Conservation (phyloP, 2,888 invertebrate species). For the Drosophila nr. medialis region DNA sequence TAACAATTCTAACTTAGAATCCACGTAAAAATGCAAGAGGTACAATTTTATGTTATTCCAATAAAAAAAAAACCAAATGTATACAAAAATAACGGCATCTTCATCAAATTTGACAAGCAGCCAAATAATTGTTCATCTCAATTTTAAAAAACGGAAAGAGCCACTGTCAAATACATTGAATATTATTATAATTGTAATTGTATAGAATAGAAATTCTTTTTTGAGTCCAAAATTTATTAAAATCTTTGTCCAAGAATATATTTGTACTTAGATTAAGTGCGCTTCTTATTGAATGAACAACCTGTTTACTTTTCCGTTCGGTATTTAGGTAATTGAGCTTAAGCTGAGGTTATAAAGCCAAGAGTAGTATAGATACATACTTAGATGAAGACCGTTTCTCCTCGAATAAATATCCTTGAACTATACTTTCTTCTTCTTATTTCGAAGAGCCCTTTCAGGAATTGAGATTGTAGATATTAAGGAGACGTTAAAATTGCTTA, state of each 20-base stretch:
- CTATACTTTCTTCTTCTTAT: neutral
- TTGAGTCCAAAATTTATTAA: neutral
- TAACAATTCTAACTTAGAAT: neutral
- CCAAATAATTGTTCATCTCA: neutral
- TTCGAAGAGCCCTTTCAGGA: rapidly evolving
- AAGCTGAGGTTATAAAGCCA: neutral
- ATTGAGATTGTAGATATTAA: neutral
- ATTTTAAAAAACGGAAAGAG: neutral
- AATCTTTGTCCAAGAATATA: neutral
- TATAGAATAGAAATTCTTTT: neutral
- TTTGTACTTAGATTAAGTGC: neutral
- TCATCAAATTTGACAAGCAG: neutral
- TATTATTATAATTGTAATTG: neutral
- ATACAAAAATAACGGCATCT: neutral
- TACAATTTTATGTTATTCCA: neutral
- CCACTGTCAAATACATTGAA: neutral
- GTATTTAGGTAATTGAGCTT: neutral
- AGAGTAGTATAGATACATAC: neutral
- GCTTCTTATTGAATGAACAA: neutral
- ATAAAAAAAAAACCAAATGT: neutral
- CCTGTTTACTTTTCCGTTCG: neutral
- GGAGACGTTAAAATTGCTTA: neutral
- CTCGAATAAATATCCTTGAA: neutral
- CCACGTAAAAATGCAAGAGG: neutral
- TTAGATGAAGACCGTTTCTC: neutral